Conservation (phyloP, 2,797 vertebrate genomes). For the Pelodytes ibericus region DNA sequence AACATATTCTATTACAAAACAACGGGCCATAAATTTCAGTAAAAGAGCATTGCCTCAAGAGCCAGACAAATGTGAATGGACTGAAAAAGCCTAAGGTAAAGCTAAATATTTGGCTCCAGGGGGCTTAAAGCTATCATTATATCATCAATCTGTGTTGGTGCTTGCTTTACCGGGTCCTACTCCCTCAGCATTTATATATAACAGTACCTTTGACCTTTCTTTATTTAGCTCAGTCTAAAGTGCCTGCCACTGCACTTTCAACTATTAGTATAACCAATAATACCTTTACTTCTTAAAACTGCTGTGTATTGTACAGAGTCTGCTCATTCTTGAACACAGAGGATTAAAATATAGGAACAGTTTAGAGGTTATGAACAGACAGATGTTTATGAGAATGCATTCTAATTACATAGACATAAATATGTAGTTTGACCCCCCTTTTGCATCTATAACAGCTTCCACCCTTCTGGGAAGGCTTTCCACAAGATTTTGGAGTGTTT, state of each 20-base stretch:
- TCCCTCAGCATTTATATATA: conserved; percentile 19
- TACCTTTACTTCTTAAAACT: background rate
- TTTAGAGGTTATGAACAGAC: no score
- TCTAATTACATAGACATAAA: no score
- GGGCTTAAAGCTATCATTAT: conserved; percentile 26
- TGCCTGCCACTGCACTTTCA: conserved; percentile 24
- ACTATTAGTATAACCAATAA: background rate
- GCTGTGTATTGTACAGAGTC: no score
- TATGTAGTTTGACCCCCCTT: no score
- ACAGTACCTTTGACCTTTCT: conserved; percentile 26
- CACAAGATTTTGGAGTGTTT: no score
- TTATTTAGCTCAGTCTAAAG: conserved; percentile 20
- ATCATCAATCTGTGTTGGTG: conserved; percentile 40
- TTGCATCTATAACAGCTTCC: no score
- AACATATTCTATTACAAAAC: background rate
- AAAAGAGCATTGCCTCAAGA: background rate
- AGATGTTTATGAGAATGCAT: no score
- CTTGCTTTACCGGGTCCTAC: conserved; percentile 27
- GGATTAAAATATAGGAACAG: no score
- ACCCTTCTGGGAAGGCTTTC: no score
- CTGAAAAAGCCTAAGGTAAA: conserved; percentile 32
- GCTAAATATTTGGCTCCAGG: conserved; percentile 49
- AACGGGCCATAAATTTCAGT: background rate
- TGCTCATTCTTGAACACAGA: no score
- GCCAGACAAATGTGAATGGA: conserved; percentile 30